Evolutionary conservation across 2,888 invertebrate species (phyloP).

Genomic region (Apodemia mormo): DNA sequence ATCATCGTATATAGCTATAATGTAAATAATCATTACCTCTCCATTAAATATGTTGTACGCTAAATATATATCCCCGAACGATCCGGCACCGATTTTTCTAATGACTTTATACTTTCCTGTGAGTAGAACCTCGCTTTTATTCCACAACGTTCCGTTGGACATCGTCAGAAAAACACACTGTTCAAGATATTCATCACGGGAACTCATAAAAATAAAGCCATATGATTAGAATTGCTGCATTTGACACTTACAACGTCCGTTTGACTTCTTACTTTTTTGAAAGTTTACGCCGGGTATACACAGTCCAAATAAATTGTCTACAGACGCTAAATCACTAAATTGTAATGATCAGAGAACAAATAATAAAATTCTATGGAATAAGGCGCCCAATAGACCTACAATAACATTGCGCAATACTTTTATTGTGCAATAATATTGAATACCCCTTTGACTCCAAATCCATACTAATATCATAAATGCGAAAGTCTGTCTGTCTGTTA

Average conservation of each 20-base stretch:
- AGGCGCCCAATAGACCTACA: too few relatives aligned
- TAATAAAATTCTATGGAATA: too few relatives aligned
- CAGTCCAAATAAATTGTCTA: too few relatives aligned
- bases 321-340: background rate
- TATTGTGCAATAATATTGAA: too few relatives aligned
- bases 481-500: too few relatives aligned
- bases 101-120: slow-evolving; percentile 96
- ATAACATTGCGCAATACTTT: too few relatives aligned
- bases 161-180: slow-evolving; percentile 18
- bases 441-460: too few relatives aligned
- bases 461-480: too few relatives aligned
- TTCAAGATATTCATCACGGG: slow-evolving; percentile 21
- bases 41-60: slow-evolving; percentile 96
- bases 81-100: slow-evolving; percentile 98
- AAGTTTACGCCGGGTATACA: background rate
- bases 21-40: slow-evolving; percentile 82
- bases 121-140: slow-evolving; percentile 49
- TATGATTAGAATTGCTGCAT: background rate
- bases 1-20: too few relatives aligned
- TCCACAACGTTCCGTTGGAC: slow-evolving; percentile 22
- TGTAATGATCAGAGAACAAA: too few relatives aligned
- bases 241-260: background rate
- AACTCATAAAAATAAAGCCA: slow-evolving; percentile 20
- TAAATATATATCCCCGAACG: slow-evolving; percentile 99
- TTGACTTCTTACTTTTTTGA: background rate